Conservation (phyloP, 2,797 vertebrate genomes). For the Chanos chanos region DNA sequence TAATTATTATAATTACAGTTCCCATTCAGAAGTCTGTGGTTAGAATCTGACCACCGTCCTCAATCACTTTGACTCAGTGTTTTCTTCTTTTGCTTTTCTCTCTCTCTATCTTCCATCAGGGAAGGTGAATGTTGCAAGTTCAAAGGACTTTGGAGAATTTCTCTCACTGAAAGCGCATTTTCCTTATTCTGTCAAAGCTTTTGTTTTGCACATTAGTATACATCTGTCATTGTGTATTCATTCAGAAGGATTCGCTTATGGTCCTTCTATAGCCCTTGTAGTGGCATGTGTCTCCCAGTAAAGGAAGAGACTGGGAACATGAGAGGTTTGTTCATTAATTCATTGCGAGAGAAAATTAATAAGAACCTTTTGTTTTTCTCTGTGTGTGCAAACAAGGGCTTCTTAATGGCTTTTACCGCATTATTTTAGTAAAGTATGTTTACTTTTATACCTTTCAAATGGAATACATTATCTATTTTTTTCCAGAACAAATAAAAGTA, state of each 20-base stretch:
- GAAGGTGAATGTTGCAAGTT: no score
- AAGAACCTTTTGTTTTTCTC: constrained; percentile 22
- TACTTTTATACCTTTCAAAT: constrained; percentile 62
- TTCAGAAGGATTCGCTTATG: neutral
- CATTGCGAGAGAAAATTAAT: neutral
- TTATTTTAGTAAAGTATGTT: constrained; percentile 54
- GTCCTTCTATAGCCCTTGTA: neutral
- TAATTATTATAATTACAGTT: no score
- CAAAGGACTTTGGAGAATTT: neutral
- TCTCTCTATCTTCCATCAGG: no score
- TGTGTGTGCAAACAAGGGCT: constrained; percentile 56
- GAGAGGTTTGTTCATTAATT: constrained; percentile 18
- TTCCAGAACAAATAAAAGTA: constrained; percentile 52
- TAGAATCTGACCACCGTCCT: no score
- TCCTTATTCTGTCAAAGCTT: neutral
- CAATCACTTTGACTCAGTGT: no score
- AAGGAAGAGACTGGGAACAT: constrained; percentile 10
- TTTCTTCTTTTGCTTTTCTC: no score
- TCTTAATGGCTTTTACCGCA: constrained; percentile 50
- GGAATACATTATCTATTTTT: constrained; percentile 53
- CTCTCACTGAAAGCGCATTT: neutral
- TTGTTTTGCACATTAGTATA: neutral
- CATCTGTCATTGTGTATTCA: neutral
- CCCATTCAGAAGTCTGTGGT: no score
- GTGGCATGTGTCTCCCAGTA: neutral